phyloP scores from a whole-genome alignment of 2,797 vertebrate species.

The Podarcis siculus region DNA sequence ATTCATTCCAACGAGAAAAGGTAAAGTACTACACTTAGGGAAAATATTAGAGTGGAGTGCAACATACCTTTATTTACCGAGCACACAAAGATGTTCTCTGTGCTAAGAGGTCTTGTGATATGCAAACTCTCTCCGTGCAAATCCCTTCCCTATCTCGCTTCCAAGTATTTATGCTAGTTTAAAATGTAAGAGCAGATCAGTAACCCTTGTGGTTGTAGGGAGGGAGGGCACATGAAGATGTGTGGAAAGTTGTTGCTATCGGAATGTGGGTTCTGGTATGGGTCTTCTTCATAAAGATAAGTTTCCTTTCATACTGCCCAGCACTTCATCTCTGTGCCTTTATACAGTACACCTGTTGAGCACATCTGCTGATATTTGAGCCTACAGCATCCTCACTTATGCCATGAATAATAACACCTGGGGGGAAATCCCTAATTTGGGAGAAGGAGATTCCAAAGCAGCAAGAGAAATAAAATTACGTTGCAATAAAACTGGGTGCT shows the following conservation, averaged over 20 bases:
- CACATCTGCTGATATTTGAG: background rate
- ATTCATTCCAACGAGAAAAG: background rate
- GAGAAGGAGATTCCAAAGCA: background rate
- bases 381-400: background rate
- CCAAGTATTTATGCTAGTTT: background rate
- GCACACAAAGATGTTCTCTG: background rate
- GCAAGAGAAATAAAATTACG: background rate
- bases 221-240: background rate
- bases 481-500: background rate
- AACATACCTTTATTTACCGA: background rate
- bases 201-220: background rate
- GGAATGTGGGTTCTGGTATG: background rate
- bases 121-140: background rate
- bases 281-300: background rate
- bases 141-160: background rate
- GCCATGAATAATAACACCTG: background rate
- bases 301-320: background rate
- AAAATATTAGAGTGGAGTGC: background rate
- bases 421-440: background rate
- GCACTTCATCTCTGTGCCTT: background rate
- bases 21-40: background rate
- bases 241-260: background rate
- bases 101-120: background rate
- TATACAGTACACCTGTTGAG: background rate
- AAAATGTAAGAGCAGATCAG: background rate